Evolutionary conservation across 2,797 vertebrate genomes (phyloP), one percentile per base, ranked within the genome.

Genomic region (Rhinatrema bivittatum): DNA sequence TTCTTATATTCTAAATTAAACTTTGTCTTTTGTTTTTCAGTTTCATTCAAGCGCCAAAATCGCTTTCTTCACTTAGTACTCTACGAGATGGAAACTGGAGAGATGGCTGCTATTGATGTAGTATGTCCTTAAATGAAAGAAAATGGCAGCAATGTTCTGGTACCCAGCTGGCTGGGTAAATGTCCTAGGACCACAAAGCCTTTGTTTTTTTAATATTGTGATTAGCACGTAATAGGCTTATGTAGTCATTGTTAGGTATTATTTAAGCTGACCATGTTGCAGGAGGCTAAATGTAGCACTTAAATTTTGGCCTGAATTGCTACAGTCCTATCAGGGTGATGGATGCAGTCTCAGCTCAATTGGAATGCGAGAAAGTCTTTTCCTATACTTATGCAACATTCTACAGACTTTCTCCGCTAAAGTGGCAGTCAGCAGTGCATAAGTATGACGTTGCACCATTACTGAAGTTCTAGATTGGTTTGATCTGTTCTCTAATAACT

Each of bases 101-200:
- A 67, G 94, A 99, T 0, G 95, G 95, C 58, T 99, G 95, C 85
- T 99, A 97, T 70, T 99, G 77, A 97, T 44, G 54, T 56, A 46
- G 42, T 45, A 54, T 54, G 9, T 42, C 57, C 29, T 21, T 42
- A 48, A 51, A 39, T 44, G 46, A 20, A 35, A 38, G 56, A 55
- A 56, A 56, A 57, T 53, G n/a, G n/a, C n/a, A n/a, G n/a, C 71
- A 70, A 42, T 37, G 62, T 56, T 53, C 42, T 50, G 48, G 72
- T 81, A 76, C 93, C 93, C 85, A 97, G 94, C 94, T 85, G 94
- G 95, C 94, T 98, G 90, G 95, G 93, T 84, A 65, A 51, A 53
- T 24, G 2, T 27, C 40, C 25, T 60, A 59, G 31, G 66, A 27
- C 70, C 57, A 50, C 37, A 36, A 70, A 53, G 60, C 70, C 68